phyloP scores from a whole-genome alignment of 2,113 vertebrate genomes.

The Martes martes region DNA sequence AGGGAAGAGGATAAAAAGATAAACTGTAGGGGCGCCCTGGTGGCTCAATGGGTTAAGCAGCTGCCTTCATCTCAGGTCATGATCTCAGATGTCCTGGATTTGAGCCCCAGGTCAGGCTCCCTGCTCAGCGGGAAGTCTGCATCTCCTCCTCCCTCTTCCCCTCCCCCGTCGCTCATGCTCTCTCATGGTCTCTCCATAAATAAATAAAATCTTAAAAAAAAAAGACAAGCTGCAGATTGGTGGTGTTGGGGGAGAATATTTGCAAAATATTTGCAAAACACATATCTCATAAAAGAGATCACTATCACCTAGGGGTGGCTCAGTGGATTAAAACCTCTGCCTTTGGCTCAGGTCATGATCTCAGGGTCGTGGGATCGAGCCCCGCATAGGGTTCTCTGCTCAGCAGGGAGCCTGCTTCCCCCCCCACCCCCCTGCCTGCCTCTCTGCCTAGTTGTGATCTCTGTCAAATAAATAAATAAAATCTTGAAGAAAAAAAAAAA shows the following conservation, averaged over 20 bases:
- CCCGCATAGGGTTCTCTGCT: no score
- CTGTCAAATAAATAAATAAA: no score
- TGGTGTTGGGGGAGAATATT: not conserved
- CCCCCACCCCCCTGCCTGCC: no score
- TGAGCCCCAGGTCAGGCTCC: not conserved
- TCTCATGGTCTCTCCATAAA: not conserved
- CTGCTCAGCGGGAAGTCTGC: not conserved
- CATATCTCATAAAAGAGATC: not conserved
- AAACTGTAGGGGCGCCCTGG: not conserved
- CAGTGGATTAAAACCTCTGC: no score
- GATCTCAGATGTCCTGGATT: not conserved
- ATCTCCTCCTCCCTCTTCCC: not conserved
- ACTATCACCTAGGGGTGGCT: not conserved
- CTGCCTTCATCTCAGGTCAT: not conserved
- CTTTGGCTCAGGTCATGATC: no score
- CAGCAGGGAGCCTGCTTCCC: no score
- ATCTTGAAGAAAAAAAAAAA: not conserved
- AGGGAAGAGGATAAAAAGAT: not conserved
- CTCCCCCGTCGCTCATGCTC: not conserved
- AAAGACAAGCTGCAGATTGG: not conserved
- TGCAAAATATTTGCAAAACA: not conserved
- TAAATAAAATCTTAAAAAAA: not conserved
- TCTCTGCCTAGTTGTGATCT: no score
- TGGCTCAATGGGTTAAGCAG: not conserved
- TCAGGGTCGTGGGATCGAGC: no score